Evolutionary conservation across 2,888 invertebrate genomes (phyloP), one percentile per base, ranked within the genome.

Genomic region (Agrochola lota): DNA sequence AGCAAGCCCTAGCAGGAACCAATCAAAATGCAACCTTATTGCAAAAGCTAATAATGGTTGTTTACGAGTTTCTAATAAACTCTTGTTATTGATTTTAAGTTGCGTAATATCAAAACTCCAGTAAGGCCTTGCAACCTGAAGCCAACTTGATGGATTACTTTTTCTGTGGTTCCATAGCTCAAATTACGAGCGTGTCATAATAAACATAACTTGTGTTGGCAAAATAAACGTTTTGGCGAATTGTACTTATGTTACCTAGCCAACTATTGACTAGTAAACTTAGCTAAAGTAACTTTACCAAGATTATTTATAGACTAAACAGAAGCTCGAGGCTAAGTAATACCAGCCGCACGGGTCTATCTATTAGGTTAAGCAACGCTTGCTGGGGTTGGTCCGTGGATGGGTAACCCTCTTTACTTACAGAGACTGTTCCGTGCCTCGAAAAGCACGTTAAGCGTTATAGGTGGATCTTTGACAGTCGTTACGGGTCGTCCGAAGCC

Each of bases 101-200:
- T 64, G 23, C 43, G 75, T 26, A 69, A 80, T 64, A 80, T 62
- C 12, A 71, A 7, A 75, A 68, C 73, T 71, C 71, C 26, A 68
- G 43, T 23, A 52, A 15, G 17, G 63, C 57, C 30, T 68, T 63
- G 63, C 81, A 57, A 64, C 57, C 43, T 43, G 49, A 68, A 52
- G 30, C 43, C 20, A 63, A 74, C 67, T 60, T 68, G 75, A 80
- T 75, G 80, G 79, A 80, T 80, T 80, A 75, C 57, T 75, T 75
- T 74, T 74, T 26, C 52, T 57, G n/a, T 49, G 80, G 66, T 74
- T 52, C 9, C 17, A 30, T 74, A 68, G 80, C 26, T 80, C 68
- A n/a, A 23, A 80, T 75, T 63, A 69, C 67, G 35, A 52, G 49
- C 15, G 40, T 17, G 68, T 55, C 78, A 80, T 75, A 64, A 59